Evolutionary conservation across 2,113 vertebrate species (phyloP).

Genomic region (Gopherus evgoodei): DNA sequence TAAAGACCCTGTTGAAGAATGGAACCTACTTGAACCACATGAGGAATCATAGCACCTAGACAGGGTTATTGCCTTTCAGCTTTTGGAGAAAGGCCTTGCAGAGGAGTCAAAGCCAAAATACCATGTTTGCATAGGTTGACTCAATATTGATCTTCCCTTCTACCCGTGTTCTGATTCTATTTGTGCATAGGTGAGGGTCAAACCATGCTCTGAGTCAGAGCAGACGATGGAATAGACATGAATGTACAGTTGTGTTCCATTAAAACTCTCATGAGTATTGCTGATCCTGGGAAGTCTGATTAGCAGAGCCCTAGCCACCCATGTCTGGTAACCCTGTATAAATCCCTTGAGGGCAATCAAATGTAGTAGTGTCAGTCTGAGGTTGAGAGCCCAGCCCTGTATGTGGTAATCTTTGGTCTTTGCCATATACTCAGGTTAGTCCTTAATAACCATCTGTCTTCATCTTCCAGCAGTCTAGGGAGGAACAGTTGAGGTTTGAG

Average conservation of each 20-base stretch:
- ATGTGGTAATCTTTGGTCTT: constrained; percentile 4
- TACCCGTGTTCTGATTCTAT: not conserved
- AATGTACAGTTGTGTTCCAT: not conserved
- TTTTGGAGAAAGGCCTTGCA: not conserved
- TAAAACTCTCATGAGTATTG: not conserved
- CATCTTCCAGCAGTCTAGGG: not conserved
- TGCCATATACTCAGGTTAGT: not conserved
- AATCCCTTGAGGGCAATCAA: not conserved
- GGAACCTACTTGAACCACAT: not conserved
- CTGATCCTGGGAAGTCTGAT: not conserved
- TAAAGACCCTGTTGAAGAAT: not conserved
- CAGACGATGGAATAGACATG: not conserved
- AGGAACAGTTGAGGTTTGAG: not conserved
- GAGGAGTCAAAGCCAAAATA: not conserved
- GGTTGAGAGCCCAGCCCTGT: not conserved
- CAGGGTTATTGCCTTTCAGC: not conserved
- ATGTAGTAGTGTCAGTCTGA: not conserved
- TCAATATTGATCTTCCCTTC: not conserved
- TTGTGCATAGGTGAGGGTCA: not conserved
- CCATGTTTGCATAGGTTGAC: not conserved
- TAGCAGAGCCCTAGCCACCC: not conserved
- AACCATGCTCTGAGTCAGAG: constrained; percentile 35
- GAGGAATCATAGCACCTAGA: not conserved
- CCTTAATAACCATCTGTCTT: not conserved
- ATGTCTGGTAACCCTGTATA: not conserved